Evolutionary conservation across 2,888 invertebrate genomes (phyloP).

Genomic region (Mystacides longicornis): DNA sequence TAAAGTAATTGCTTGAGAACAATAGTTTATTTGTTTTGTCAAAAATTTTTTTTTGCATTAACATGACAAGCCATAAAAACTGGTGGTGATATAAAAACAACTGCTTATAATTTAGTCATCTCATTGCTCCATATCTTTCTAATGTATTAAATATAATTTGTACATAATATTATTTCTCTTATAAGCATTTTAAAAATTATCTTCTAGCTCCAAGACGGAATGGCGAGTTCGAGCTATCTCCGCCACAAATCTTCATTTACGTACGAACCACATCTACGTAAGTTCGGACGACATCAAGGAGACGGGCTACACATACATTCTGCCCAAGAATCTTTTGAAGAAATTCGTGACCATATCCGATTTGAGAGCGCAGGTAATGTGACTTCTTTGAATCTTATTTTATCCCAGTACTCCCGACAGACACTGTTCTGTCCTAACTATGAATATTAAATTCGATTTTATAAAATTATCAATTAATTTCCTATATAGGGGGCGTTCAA

Average conservation of each 20-base stretch:
- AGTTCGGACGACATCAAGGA: constrained; percentile 99
- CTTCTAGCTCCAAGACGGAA: constrained; percentile 86
- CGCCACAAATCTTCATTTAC: constrained; percentile 91
- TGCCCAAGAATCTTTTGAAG: constrained; percentile 94
- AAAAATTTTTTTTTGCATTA: no score
- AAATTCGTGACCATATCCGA: constrained; percentile 99
- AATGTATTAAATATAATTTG: no score
- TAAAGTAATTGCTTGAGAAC: no score
- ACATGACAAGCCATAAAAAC: no score
- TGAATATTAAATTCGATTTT: no score
- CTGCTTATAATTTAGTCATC: no score
- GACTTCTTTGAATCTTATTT: constrained; percentile 28
- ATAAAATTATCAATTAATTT: no score
- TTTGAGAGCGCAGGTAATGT: constrained; percentile 80
- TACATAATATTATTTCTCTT: not conserved
- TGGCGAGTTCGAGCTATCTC: constrained; percentile 98
- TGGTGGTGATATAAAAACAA: no score
- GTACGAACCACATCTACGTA: constrained; percentile 99
- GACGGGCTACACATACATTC: constrained; percentile 92
- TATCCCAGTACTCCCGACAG: no score
- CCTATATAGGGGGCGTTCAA: no score
- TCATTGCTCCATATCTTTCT: not conserved
- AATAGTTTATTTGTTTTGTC: no score
- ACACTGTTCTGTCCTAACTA: no score
- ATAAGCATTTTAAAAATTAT: not conserved